Percentiles rank a stretch among this genome's conserved stretches.
Evolutionary conservation across 2,113 vertebrate species (phyloP).

Genomic region (Gobiocypris rarus): DNA sequence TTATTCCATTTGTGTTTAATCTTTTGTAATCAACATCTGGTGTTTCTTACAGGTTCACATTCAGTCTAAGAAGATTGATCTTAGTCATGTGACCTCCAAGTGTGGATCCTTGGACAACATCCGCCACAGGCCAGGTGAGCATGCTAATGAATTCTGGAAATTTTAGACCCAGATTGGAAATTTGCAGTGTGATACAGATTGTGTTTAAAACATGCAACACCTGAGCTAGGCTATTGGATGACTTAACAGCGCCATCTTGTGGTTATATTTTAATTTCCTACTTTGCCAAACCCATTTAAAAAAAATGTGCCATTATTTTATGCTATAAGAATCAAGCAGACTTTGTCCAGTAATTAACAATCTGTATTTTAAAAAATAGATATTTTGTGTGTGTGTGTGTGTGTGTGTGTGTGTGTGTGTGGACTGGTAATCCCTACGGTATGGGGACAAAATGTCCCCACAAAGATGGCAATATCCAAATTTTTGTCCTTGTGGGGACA

Average conservation of each 20-base stretch:
- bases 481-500: too few species aligned
- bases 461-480: too few species aligned
- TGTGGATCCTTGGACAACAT: conserved; percentile 98
- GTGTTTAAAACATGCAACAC: not conserved
- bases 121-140: conserved; percentile 93
- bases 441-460: too few species aligned
- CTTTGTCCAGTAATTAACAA: not conserved
- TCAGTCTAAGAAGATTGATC: conserved; percentile 96
- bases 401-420: too few species aligned
- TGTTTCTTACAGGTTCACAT: conserved; percentile 85
- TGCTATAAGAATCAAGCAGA: not conserved
- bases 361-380: not conserved
- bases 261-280: conserved; percentile 19
- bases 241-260: conserved; percentile 65
- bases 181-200: conserved; percentile 19
- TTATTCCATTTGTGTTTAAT: not conserved
- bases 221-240: not conserved
- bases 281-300: not conserved
- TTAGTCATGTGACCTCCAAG: conserved; percentile 98
- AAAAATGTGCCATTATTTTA: not conserved
- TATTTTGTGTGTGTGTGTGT: too few species aligned
- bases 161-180: not conserved
- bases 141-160: not conserved
- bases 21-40: conserved; percentile 11
- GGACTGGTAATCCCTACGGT: too few species aligned